Conservation (phyloP, 2,113 vertebrate species). For the Euleptes europaea region DNA sequence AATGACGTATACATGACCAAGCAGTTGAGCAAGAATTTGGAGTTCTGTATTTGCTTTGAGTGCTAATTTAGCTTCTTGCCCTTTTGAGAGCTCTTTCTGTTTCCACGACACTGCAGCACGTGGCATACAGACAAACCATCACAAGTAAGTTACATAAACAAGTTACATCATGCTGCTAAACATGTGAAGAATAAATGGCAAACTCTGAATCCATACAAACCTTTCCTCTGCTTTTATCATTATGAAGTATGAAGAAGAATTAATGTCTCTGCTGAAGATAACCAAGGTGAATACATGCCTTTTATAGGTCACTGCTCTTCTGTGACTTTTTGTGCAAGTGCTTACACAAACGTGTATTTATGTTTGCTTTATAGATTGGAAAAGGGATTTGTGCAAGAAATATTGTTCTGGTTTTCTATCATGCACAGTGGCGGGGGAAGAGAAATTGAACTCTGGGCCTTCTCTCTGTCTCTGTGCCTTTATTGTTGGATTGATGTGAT, state of each 20-base stretch:
- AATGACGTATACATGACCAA: not conserved
- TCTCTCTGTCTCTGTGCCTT: not conserved
- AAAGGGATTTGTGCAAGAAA: not conserved
- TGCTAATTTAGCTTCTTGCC: not conserved
- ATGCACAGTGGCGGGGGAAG: not conserved
- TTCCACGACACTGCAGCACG: not conserved
- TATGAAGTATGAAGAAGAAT: not conserved
- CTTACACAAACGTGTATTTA: not conserved
- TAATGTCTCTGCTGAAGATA: not conserved
- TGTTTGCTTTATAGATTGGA: not conserved
- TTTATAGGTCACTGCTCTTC: not conserved
- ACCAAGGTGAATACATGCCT: not conserved
- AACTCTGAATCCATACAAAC: not conserved
- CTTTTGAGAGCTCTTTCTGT: not conserved
- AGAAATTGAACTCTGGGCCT: not conserved
- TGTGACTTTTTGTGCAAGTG: not conserved
- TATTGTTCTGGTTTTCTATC: not conserved
- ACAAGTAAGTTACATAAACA: conserved; percentile 19
- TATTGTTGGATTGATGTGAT: not conserved
- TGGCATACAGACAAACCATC: not conserved
- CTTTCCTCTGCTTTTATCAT: not conserved
- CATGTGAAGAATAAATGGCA: conserved; percentile 21
- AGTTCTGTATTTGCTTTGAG: not conserved
- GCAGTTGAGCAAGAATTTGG: not conserved
- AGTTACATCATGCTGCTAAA: conserved; percentile 17